A percentile compares a stretch with the other conserved stretches of the same genome.
phyloP scores from a whole-genome alignment of 2,113 vertebrate species.

The Gambusia affinis region DNA sequence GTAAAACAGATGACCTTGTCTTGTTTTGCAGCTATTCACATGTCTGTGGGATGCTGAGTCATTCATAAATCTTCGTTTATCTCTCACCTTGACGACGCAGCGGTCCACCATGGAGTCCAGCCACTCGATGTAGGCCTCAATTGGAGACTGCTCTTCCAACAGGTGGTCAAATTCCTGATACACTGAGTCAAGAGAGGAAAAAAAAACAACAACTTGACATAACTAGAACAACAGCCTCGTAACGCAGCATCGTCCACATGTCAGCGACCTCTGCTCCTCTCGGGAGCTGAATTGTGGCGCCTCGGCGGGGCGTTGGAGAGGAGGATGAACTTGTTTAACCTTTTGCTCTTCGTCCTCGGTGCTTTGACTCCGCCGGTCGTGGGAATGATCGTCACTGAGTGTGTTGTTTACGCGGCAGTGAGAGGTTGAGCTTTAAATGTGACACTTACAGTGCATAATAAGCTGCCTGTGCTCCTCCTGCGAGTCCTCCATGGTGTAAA shows the following conservation, averaged over 20 bases:
- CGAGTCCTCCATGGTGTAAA: conserved; percentile 98
- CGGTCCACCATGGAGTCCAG: conserved; percentile 98
- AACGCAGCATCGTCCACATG: conserved; percentile 19
- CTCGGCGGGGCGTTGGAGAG: conserved; percentile 68
- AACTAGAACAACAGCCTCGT: conserved; percentile 8
- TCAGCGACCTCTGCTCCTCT: conserved; percentile 67
- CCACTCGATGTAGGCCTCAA: conserved; percentile 97
- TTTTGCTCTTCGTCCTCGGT: conserved; percentile 72
- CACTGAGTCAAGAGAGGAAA: conserved; percentile 76
- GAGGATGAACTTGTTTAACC: conserved; percentile 78
- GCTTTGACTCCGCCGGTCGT: conserved; percentile 72
- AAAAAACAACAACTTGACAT: background rate
- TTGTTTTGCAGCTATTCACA: background rate
- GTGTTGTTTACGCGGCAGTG: conserved; percentile 30
- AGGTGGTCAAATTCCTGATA: conserved; percentile 98
- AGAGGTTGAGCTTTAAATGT: conserved; percentile 5
- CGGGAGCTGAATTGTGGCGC: conserved; percentile 74
- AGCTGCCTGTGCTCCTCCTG: conserved; percentile 94
- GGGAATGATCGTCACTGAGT: conserved; percentile 73
- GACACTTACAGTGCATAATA: conserved; percentile 91
- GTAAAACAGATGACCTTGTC: too few relatives aligned
- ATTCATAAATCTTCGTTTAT: background rate
- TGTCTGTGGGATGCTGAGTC: background rate
- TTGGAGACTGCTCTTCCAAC: conserved; percentile 95
- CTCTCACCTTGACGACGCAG: conserved; percentile 94